phyloP scores from a whole-genome alignment of 2,797 vertebrate genomes.

The Galagoides demidoff region DNA sequence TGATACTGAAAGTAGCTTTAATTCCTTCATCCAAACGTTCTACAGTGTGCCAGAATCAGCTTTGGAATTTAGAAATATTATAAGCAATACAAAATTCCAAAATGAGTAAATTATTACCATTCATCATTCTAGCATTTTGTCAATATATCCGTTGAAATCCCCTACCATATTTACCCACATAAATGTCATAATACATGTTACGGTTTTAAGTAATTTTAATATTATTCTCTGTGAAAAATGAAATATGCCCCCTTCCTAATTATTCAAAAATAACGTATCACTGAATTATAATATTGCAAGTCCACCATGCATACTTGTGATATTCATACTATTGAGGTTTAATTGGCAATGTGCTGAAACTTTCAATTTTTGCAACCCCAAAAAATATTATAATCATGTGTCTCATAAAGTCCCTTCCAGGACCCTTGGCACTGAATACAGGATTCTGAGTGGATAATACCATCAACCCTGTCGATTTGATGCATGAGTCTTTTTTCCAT shows the following conservation, averaged over 20 bases:
- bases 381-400: background rate
- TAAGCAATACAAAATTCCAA: background rate
- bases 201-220: background rate
- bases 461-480: constrained; percentile 8
- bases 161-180: background rate
- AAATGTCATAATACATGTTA: background rate
- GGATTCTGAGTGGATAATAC: background rate
- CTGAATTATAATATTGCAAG: background rate
- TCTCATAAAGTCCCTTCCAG: background rate
- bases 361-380: background rate
- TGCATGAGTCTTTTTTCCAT: background rate
- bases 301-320: background rate
- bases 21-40: constrained; percentile 8
- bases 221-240: background rate
- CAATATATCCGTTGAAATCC: background rate
- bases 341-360: background rate
- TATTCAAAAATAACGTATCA: background rate
- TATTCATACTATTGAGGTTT: background rate
- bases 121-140: background rate
- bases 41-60: background rate
- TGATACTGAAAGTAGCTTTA: background rate
- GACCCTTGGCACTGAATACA: background rate
- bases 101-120: background rate
- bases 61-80: constrained; percentile 24
- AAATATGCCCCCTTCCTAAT: background rate